phyloP scores from a whole-genome alignment of 1,140 invertebrate species.

The Drosophila nigrodunni region DNA sequence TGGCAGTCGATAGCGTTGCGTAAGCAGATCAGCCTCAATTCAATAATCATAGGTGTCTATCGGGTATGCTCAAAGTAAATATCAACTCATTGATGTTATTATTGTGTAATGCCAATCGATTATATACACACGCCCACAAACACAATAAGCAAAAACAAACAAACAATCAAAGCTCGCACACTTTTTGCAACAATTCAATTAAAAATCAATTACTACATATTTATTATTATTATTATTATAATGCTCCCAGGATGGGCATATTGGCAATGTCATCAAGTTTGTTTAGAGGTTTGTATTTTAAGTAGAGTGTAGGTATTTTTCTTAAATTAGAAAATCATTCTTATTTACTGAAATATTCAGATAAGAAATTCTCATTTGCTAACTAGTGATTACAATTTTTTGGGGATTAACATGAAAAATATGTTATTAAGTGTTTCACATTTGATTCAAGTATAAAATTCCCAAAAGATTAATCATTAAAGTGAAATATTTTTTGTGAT shows the following conservation, averaged over 20 bases:
- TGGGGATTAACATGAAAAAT: too few species aligned
- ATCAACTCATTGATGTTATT: slow-evolving; percentile 27
- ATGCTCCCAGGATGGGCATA: slow-evolving; percentile 12
- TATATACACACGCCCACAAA: slow-evolving; percentile 67
- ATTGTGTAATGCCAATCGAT: slow-evolving; percentile 79
- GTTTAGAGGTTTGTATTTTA: neutral
- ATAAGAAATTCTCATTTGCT: too few species aligned
- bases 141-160: slow-evolving; percentile 11
- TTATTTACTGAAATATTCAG: too few species aligned
- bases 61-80: neutral
- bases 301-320: too few species aligned
- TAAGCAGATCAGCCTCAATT: slow-evolving; percentile 57
- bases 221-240: slow-evolving; percentile 47
- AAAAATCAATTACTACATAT: slow-evolving; percentile 66
- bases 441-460: too few species aligned
- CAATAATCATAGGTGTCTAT: neutral
- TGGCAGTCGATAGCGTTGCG: slow-evolving; percentile 45
- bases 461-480: too few species aligned
- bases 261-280: neutral
- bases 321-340: too few species aligned
- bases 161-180: slow-evolving; percentile 15
- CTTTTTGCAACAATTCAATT: slow-evolving; percentile 78
- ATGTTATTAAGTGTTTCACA: too few species aligned
- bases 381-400: too few species aligned
- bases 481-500: too few species aligned